Evolutionary conservation across 1,140 invertebrate species (phyloP).

Genomic region (Drosophila athabasca): DNA sequence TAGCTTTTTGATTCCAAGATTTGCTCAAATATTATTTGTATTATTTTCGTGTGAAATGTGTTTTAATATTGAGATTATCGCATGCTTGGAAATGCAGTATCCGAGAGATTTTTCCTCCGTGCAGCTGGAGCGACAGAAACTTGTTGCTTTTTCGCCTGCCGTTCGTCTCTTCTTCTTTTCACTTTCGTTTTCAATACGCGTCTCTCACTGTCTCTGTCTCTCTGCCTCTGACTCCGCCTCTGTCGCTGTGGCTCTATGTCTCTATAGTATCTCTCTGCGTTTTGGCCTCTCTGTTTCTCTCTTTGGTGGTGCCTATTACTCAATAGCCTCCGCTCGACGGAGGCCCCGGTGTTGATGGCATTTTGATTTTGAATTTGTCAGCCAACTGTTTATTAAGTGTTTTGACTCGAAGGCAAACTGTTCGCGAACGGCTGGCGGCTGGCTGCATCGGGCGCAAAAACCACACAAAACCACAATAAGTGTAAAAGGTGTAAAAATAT

Average conservation of each 20-base stretch:
- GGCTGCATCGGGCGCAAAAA: constrained; percentile 19
- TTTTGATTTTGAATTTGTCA: constrained; percentile 83
- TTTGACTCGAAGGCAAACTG: constrained; percentile 78
- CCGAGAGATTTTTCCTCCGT: too few relatives aligned
- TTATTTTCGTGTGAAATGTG: too few relatives aligned
- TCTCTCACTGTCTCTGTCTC: constrained; percentile 49
- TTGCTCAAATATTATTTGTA: too few relatives aligned
- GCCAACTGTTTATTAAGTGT: constrained; percentile 82
- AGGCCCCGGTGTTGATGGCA: constrained; percentile 67
- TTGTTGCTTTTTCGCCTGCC: constrained; percentile 22
- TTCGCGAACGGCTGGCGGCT: constrained; percentile 56
- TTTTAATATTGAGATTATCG: too few relatives aligned
- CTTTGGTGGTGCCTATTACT: constrained; percentile 65
- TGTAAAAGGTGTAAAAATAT: constrained; percentile 32
- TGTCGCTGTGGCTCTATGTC: constrained; percentile 9
- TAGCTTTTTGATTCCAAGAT: too few relatives aligned
- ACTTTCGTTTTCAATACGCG: constrained; percentile 73
- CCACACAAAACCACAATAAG: background rate
- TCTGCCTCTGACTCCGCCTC: constrained; percentile 1
- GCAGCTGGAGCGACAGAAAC: constrained; percentile 43
- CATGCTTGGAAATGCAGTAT: too few relatives aligned
- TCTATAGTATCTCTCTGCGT: background rate
- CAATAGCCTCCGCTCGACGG: constrained; percentile 49
- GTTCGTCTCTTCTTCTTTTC: constrained; percentile 58
- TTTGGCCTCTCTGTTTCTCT: constrained; percentile 14